These are phyloP conservation scores for Misgurnus anguillicaudatus DNA, from an alignment of 2,113 vertebrate genomes.

Conservation along the genomic window DNA sequence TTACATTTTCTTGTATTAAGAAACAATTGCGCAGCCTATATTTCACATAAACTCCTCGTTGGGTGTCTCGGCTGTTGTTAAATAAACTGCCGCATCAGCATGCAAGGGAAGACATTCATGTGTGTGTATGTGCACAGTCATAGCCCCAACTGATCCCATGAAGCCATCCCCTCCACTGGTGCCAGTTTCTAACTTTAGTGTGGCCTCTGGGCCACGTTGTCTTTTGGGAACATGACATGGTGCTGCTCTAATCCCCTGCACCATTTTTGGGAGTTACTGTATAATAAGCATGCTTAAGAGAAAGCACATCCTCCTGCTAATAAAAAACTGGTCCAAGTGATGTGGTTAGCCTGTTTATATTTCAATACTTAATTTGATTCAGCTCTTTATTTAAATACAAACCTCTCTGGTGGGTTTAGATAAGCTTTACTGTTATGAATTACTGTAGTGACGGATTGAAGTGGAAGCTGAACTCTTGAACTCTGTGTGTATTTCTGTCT, in stretches of 20 bases:
- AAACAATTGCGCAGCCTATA: too few relatives aligned
- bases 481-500: conserved; percentile 21
- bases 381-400: not conserved
- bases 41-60: too few relatives aligned
- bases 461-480: not conserved
- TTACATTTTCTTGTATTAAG: too few relatives aligned
- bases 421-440: not conserved
- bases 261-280: conserved; percentile 27
- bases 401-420: not conserved
- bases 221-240: conserved; percentile 30
- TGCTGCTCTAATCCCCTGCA: conserved; percentile 35
- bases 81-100: not conserved
- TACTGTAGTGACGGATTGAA: not conserved
- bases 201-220: conserved; percentile 12
- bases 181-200: conserved; percentile 48
- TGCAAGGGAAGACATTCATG: not conserved
- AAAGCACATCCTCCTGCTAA: conserved; percentile 11
- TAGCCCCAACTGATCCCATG: conserved; percentile 1
- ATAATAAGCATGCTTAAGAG: conserved; percentile 34
- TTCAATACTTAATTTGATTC: not conserved
- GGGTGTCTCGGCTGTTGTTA: not conserved
- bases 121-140: not conserved
- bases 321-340: not conserved
- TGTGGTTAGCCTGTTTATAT: conserved; percentile 3
- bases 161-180: conserved; percentile 19